Percentiles rank a stretch among this genome's conserved stretches.
These are phyloP conservation scores for Mythimna ferrago DNA, from an alignment of 2,888 invertebrate genomes.

Conservation along the genomic window DNA sequence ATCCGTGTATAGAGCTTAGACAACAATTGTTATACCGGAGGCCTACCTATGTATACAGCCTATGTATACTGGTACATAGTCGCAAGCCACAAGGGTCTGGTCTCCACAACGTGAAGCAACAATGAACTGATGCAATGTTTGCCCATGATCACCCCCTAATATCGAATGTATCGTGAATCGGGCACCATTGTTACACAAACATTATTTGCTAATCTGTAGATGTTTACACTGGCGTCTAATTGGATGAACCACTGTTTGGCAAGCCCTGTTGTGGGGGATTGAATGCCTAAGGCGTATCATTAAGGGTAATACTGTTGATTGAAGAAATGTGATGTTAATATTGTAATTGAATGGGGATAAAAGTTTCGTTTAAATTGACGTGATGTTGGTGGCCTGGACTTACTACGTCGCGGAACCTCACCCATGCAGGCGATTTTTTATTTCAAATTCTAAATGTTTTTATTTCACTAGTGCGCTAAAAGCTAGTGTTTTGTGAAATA, in stretches of 20 bases:
- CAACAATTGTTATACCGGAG: conserved; percentile 12
- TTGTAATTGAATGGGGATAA: conserved; percentile 46
- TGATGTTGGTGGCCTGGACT: not conserved
- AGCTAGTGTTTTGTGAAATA: too few relatives aligned
- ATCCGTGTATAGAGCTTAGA: not conserved
- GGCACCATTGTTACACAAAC: conserved; percentile 80
- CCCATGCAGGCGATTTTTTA: too few relatives aligned
- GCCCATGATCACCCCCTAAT: conserved; percentile 67
- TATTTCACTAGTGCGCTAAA: too few relatives aligned
- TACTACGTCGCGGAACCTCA: too few relatives aligned
- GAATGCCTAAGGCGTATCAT: conserved; percentile 57
- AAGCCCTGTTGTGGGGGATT: conserved; percentile 67
- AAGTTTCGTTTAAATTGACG: not conserved
- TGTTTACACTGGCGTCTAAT: conserved; percentile 77
- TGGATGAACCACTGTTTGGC: conserved; percentile 75
- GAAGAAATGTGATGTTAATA: conserved; percentile 54
- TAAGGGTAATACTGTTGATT: conserved; percentile 56
- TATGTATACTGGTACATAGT: not conserved
- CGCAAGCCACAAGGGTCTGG: conserved; percentile 10
- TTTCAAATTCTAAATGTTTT: too few relatives aligned
- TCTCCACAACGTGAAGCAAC: conserved; percentile 17
- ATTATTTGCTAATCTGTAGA: conserved; percentile 80
- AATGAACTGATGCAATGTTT: conserved; percentile 53
- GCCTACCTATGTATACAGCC: not conserved
- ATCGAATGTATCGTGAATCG: conserved; percentile 78